Percentiles rank a stretch among this genome's conserved stretches.
These are phyloP conservation scores for Crocuta crocuta DNA, from an alignment of 2,113 vertebrate species.

Conservation along the genomic window DNA sequence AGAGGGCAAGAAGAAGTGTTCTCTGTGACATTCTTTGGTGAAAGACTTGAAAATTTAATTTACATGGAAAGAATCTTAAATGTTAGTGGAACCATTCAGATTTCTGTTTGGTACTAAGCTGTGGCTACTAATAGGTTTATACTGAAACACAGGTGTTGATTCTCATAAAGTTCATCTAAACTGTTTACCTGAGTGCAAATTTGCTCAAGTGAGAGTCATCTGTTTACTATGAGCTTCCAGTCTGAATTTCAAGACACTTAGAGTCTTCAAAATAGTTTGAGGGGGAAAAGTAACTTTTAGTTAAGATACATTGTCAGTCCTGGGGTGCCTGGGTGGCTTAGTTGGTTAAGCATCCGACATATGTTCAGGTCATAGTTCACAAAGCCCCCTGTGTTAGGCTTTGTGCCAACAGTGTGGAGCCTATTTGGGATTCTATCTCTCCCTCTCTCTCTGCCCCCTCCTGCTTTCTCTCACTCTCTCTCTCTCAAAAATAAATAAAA, in stretches of 20 bases:
- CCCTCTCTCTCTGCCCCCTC: too few relatives aligned
- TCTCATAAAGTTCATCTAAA: not conserved
- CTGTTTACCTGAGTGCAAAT: not conserved
- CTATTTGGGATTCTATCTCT: too few relatives aligned
- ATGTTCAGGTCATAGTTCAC: not conserved
- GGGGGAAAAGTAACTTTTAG: not conserved
- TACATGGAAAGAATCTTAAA: not conserved
- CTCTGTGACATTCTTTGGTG: not conserved
- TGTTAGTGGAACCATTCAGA: not conserved
- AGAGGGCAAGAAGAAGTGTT: not conserved
- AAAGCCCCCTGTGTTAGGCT: not conserved
- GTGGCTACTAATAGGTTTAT: not conserved
- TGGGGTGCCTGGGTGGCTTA: too few relatives aligned
- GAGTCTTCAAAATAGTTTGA: slow-evolving; percentile 7
- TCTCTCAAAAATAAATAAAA: too few relatives aligned
- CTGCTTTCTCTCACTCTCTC: too few relatives aligned
- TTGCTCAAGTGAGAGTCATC: not conserved
- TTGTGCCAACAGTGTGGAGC: too few relatives aligned
- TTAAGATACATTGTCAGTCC: not conserved
- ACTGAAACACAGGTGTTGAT: not conserved
- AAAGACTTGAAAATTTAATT: not conserved
- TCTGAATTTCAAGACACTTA: not conserved
- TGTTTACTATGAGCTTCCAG: not conserved
- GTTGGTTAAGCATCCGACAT: too few relatives aligned
- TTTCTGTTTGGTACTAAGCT: slow-evolving; percentile 6